Evolutionary conservation across 2,888 invertebrate genomes (phyloP).

Genomic region (Nipponacmea schrenckii): DNA sequence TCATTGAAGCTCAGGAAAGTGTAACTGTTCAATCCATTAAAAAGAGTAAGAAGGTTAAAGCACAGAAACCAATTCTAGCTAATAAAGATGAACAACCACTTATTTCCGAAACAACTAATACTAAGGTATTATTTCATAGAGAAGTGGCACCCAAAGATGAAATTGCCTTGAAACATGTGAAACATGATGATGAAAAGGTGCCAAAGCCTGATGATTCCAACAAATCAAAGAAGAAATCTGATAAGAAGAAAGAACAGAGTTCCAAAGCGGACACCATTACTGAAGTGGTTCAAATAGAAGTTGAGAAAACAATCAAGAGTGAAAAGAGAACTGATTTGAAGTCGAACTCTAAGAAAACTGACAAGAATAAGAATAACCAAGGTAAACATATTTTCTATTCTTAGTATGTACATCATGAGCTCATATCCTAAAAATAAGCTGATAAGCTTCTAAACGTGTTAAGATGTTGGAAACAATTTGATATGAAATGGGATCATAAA

Average conservation of each 20-base stretch:
- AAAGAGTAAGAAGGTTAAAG: slow-evolving; percentile 68
- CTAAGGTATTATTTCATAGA: slow-evolving; percentile 43
- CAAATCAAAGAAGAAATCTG: slow-evolving; percentile 24
- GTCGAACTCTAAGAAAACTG: not conserved
- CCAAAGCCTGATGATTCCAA: slow-evolving; percentile 33
- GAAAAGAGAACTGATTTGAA: not conserved
- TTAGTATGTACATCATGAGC: too few species aligned
- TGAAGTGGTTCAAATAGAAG: not conserved
- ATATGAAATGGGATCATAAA: too few species aligned
- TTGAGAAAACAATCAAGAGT: not conserved
- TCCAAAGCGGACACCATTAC: not conserved
- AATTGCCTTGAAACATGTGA: slow-evolving; percentile 70
- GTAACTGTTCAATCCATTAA: slow-evolving; percentile 23
- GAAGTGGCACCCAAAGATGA: slow-evolving; percentile 79
- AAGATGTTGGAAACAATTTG: too few species aligned
- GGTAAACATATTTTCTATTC: not conserved
- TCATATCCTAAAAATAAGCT: too few species aligned
- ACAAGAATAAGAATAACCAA: not conserved
- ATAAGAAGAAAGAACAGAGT: not conserved
- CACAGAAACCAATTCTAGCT: slow-evolving; percentile 80
- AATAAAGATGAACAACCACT: slow-evolving; percentile 72
- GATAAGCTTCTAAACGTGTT: too few species aligned
- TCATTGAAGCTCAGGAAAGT: slow-evolving; percentile 68
- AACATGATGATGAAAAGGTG: slow-evolving; percentile 38
- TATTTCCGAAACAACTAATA: slow-evolving; percentile 30